Evolutionary conservation across 2,797 vertebrate species (phyloP).

Genomic region (Melanotaenia parkinsoni): DNA sequence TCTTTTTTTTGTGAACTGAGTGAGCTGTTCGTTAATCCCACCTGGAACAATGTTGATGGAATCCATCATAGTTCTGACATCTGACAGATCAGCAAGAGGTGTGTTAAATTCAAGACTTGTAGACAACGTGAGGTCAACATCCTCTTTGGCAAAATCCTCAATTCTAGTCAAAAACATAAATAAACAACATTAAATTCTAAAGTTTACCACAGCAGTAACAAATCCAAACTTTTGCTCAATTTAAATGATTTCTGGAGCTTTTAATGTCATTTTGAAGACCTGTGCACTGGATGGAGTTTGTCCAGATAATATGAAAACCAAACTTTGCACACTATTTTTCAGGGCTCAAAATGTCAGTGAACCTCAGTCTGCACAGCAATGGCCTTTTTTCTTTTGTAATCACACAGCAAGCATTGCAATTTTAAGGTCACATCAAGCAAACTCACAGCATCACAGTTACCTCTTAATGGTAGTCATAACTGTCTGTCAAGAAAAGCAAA

Average conservation of each 20-base stretch:
- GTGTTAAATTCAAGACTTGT: constrained; percentile 85
- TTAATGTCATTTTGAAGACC: not conserved
- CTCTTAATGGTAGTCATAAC: constrained; percentile 88
- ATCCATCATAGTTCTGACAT: constrained; percentile 92
- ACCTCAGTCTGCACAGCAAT: not conserved
- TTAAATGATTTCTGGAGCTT: not conserved
- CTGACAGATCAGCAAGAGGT: constrained; percentile 85
- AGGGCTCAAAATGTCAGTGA: not conserved
- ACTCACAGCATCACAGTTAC: constrained; percentile 77
- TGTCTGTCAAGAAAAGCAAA: constrained; percentile 80
- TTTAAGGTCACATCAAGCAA: constrained; percentile 28
- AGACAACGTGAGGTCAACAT: constrained; percentile 84
- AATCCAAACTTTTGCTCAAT: not conserved
- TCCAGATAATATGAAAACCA: not conserved
- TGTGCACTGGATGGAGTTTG: constrained; percentile 1
- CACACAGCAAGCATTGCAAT: constrained; percentile 18
- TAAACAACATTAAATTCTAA: not conserved
- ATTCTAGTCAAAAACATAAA: constrained; percentile 79
- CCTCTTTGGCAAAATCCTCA: constrained; percentile 85
- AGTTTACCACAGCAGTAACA: not conserved
- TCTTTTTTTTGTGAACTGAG: not conserved
- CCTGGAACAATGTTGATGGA: constrained; percentile 91
- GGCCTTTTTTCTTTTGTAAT: constrained; percentile 2
- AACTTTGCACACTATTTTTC: not conserved
- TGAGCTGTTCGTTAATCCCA: constrained; percentile 54